A percentile compares a stretch with the other conserved stretches of the same genome.
Evolutionary conservation across 2,888 invertebrate genomes (phyloP).

Genomic region (Diadegma fenestrale): DNA sequence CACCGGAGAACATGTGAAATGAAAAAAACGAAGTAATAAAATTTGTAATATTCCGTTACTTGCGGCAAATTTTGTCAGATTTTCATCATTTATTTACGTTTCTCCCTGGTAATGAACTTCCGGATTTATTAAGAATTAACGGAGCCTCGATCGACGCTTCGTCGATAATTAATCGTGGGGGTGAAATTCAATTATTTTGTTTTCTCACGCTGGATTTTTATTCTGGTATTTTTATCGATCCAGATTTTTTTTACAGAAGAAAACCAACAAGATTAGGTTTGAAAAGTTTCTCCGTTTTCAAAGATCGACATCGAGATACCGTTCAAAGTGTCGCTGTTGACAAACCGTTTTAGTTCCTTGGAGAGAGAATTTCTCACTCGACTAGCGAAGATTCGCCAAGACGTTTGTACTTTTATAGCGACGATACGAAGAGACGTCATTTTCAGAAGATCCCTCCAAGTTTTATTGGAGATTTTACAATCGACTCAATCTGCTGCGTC

Average conservation of each 20-base stretch:
- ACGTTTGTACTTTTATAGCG: conserved; percentile 22
- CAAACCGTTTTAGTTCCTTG: not conserved
- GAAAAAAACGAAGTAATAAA: conserved; percentile 26
- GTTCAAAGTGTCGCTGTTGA: conserved; percentile 12
- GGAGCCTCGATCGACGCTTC: not conserved
- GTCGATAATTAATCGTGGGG: not conserved
- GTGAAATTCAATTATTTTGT: not conserved
- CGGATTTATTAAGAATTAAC: not conserved
- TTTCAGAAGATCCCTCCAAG: not conserved
- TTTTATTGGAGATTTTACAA: not conserved
- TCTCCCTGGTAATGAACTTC: not conserved
- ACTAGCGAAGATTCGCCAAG: not conserved
- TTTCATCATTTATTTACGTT: not conserved
- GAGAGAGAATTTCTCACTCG: conserved; percentile 7
- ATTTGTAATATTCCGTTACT: conserved; percentile 48
- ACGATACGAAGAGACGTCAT: conserved; percentile 3
- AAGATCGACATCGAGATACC: conserved; percentile 33
- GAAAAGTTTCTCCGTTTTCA: not conserved
- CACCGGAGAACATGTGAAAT: conserved; percentile 87
- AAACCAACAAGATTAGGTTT: not conserved
- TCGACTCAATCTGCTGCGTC: conserved; percentile 8
- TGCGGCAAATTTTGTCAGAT: not conserved
- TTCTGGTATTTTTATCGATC: not conserved
- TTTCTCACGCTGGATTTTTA: not conserved
- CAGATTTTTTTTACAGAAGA: not conserved